Conservation (phyloP, 2,113 vertebrate genomes). For the Gobius niger region DNA sequence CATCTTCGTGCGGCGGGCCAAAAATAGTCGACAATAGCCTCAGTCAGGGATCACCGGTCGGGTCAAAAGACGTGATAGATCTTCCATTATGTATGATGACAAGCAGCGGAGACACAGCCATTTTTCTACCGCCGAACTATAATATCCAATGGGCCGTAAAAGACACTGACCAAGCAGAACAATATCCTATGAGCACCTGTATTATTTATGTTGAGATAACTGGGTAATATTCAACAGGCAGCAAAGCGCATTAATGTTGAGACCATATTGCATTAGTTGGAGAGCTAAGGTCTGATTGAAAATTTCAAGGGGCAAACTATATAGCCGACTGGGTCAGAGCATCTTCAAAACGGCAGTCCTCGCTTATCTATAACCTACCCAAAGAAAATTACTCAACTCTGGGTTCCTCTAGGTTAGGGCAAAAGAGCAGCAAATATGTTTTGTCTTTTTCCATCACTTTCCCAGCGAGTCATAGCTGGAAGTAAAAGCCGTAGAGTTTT, state of each 20-base stretch:
- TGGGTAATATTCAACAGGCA: too few species aligned
- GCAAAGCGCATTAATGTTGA: too few species aligned
- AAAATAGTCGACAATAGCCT: conserved; percentile 36
- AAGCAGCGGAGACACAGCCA: background rate
- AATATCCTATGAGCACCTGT: background rate
- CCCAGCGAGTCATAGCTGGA: background rate
- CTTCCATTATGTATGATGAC: background rate
- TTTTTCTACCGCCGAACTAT: background rate
- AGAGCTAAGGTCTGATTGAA: too few species aligned
- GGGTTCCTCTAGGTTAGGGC: background rate
- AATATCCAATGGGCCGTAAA: background rate
- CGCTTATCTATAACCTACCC: background rate
- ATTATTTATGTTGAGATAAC: too few species aligned
- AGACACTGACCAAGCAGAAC: background rate
- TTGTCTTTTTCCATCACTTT: background rate
- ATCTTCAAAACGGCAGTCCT: background rate
- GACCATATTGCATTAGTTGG: too few species aligned
- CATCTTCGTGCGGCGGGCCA: conserved; percentile 30
- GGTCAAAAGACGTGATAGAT: conserved; percentile 14
- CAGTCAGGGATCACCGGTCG: conserved; percentile 25
- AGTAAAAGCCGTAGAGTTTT: background rate
- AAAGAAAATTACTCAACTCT: background rate
- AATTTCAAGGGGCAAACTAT: too few species aligned
- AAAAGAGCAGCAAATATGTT: background rate
- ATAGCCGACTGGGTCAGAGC: background rate